Evolutionary conservation across 1,140 invertebrate species (phyloP).

Genomic region (Meloidogyne hapla): DNA sequence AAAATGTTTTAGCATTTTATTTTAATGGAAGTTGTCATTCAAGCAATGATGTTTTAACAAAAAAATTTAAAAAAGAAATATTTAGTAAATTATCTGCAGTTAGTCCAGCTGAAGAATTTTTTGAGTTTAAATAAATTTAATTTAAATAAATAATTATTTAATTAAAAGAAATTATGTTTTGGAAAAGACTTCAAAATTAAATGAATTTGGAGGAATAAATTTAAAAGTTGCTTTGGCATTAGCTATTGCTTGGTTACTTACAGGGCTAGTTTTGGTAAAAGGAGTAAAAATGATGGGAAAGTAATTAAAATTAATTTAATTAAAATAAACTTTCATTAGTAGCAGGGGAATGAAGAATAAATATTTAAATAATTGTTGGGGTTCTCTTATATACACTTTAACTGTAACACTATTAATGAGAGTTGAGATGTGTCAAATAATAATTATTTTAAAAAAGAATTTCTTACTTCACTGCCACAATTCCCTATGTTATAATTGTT

Average conservation of each 20-base stretch:
- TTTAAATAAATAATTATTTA: background rate
- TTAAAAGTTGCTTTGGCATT: constrained; percentile 45
- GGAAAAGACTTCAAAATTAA: constrained; percentile 45
- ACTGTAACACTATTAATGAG: too few relatives aligned
- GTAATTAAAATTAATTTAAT: background rate
- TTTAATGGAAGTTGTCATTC: constrained; percentile 39
- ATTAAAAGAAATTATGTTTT: constrained; percentile 50
- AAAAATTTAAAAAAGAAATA: background rate
- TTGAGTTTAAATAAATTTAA: constrained; percentile 29
- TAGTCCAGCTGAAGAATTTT: constrained; percentile 47
- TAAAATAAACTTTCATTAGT: background rate
- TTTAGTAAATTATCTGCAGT: constrained; percentile 34
- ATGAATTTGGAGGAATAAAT: constrained; percentile 47
- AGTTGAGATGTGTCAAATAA: too few relatives aligned
- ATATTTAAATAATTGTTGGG: too few relatives aligned
- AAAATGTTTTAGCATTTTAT: constrained; percentile 38
- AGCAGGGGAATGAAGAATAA: too few relatives aligned
- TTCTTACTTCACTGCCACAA: constrained; percentile 42
- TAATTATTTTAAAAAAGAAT: background rate
- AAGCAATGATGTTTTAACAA: constrained; percentile 11
- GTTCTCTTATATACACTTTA: too few relatives aligned
- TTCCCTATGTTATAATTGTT: constrained; percentile 49
- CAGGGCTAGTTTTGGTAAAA: constrained; percentile 42
- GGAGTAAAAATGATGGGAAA: constrained; percentile 54
- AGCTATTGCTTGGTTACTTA: constrained; percentile 43